Evolutionary conservation across 2,888 invertebrate species (phyloP), one percentile per base, ranked within the genome.

Genomic region (Dryococelus australis): DNA sequence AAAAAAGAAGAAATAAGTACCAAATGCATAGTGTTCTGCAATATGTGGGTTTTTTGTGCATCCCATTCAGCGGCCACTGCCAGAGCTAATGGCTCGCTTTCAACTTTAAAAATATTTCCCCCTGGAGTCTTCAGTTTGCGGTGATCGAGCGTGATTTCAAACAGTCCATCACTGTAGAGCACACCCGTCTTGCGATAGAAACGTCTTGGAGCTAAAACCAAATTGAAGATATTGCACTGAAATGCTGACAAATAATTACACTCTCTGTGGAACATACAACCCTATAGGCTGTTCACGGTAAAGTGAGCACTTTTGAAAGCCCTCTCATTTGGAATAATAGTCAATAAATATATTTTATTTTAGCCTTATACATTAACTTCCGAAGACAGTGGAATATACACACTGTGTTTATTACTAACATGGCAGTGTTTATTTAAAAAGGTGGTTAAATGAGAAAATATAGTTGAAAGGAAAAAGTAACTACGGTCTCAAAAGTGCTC

Each of bases 11-110:
- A 78, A 53, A 16, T 27, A 79, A 28, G n/a, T 94, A 97, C 97
- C 93, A 99, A 93, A 93, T 99, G 98, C 99, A 99, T 99, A 79
- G 94, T 94, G 85, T 96, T 95, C 90, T 95, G 95, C 88, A 96
- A 92, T 89, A 99, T 96, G 87, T 93, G 93, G 43, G 97, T 95
- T 89, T 95, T 95, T 92, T 99, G 99, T 10, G 96, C 94, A 90
- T 97, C 96, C 98, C 99, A 99, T 94, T 99, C 99, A 47, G 96
- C 95, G 0, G 99, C 98, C 85, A 99, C 95, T 27, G 98, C 98
- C 88, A 98, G 93, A 1, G 99, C 99, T 86, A 99, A 93, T 0
- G 97, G 95, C 92, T 99, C 98, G 92, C 95, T 97, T 43, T 95
- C 95, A 0, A 99, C 95, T 88, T 86, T 28, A 27, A 89, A 87